Evolutionary conservation across 2,888 invertebrate genomes (phyloP), one percentile per base, ranked within the genome.

Genomic region (Thymelicus sylvestris): DNA sequence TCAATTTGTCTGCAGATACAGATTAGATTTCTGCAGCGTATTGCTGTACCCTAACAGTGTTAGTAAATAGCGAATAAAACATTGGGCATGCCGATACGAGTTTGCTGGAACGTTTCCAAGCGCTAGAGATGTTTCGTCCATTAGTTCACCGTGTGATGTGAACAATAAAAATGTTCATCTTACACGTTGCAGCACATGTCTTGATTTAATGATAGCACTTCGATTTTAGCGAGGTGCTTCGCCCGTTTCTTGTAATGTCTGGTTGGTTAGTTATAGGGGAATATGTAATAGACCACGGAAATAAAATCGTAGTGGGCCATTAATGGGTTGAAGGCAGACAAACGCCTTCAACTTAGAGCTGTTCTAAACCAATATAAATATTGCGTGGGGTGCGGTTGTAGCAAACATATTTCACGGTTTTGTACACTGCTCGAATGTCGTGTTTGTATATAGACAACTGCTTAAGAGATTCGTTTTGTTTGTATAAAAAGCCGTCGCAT

Each of bases 401-500:
- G 44, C 7, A n/a, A 50, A 50, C 48, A 50, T 50, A 50, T 63
- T 31, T 63, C 48, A 63, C 48, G 31, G 31, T 38, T 38, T 31
- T 47, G 31, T 63, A 50, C 48, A 1, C 44, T 31, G 44, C 4
- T 12, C 10, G 31, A 31, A 48, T 44, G 31, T 63, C 48, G n/a
- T 31, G 31, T 50, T 55, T 64, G 24, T 47, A 62, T 55, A 73
- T 67, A 73, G 67, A 55, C 63, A 52, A 63, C 59, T 55, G 65
- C 52, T 41, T 65, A 64, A 64, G 48, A 78, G 76, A 74, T 78
- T 80, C 79, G 80, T 79, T 80, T 75, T 77, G 78, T 74, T 74
- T 80, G 81, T 86, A 82, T 79, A 83, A 83, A 85, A 78, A 80
- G 83, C 81, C 80, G 78, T 74, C 72, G 75, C 71, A 71, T 81